A percentile compares a stretch with the other conserved stretches of the same genome.
phyloP scores from a whole-genome alignment of 2,797 vertebrate genomes.

The Neosilurus hyrtlii region DNA sequence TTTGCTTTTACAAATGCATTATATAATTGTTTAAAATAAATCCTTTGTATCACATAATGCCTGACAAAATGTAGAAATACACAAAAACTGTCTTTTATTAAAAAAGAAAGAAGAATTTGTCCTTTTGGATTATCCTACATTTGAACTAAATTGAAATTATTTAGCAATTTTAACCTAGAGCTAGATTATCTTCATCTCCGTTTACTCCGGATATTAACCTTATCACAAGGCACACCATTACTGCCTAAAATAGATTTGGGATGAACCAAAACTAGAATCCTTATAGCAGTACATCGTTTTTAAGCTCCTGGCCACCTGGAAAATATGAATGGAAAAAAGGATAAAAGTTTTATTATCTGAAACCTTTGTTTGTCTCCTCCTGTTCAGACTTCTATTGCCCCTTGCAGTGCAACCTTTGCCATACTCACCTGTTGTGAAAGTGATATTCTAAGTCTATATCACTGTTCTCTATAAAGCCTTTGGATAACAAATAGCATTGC shows the following conservation, averaged over 20 bases:
- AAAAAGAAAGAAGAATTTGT: no score
- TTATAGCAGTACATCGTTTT: conserved; percentile 37
- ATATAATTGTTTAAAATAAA: background rate
- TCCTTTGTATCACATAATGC: background rate
- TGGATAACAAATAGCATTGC: conserved; percentile 77
- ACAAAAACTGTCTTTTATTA: no score
- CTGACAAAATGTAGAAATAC: background rate
- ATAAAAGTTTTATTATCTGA: conserved; percentile 56
- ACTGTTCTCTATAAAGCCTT: conserved; percentile 75
- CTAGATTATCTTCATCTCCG: background rate
- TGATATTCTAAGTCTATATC: conserved; percentile 80
- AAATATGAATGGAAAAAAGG: conserved; percentile 52
- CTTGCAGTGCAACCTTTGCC: conserved; percentile 54
- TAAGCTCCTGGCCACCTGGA: conserved; percentile 51
- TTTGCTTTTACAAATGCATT: background rate
- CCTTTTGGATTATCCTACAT: background rate
- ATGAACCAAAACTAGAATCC: conserved; percentile 10
- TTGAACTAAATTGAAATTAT: background rate
- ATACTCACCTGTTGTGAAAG: conserved; percentile 77
- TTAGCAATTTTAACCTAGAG: background rate
- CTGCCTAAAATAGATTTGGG: background rate
- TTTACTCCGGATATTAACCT: background rate
- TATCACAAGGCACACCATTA: background rate
- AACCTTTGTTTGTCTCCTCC: conserved; percentile 51
- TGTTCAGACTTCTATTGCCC: conserved; percentile 8